Evolutionary conservation across 2,113 vertebrate genomes (phyloP).

Genomic region (Lepus timidus): DNA sequence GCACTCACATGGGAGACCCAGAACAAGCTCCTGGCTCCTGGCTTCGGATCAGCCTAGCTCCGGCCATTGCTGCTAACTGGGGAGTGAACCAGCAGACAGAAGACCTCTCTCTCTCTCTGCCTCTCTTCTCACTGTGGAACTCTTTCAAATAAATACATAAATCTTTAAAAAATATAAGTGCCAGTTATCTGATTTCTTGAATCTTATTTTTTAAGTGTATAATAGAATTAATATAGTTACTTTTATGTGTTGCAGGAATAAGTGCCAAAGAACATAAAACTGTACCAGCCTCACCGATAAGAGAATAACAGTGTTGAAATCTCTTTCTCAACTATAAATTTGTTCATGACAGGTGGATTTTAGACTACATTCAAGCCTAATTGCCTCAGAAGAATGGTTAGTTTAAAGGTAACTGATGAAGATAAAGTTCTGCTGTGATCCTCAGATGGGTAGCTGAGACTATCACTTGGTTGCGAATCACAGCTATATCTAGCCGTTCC

Average conservation of each 20-base stretch:
- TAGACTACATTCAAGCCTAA: background rate
- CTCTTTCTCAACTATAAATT: background rate
- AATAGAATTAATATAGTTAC: background rate
- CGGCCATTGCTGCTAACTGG: no score
- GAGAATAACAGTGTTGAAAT: background rate
- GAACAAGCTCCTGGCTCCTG: no score
- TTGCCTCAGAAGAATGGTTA: background rate
- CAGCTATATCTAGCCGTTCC: background rate
- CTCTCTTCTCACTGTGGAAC: no score
- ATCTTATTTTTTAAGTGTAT: background rate
- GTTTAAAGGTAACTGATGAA: background rate
- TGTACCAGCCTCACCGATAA: background rate
- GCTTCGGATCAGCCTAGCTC: no score
- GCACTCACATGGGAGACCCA: no score
- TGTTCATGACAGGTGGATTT: background rate
- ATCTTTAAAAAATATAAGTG: no score
- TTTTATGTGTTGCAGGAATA: background rate
- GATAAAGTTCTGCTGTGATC: background rate
- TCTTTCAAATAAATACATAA: no score
- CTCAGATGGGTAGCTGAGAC: background rate
- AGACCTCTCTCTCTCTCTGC: no score
- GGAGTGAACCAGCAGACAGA: no score
- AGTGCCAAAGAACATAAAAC: background rate
- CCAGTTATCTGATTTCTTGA: no score
- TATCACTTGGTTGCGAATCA: background rate